These are phyloP conservation scores for Drosophila setosimentum DNA, from an alignment of 2,888 invertebrate species.

Conservation along the genomic window DNA sequence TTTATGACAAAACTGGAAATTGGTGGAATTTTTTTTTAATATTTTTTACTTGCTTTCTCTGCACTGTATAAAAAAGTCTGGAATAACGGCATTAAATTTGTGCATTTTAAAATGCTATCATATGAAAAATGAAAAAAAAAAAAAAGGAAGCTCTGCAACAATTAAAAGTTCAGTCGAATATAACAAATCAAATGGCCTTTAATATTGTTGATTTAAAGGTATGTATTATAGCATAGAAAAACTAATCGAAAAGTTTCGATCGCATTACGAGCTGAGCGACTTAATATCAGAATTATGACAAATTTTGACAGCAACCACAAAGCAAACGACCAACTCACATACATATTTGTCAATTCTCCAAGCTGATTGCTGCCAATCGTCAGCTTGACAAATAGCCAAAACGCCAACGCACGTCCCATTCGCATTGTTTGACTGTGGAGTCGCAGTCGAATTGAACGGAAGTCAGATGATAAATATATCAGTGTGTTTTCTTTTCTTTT, in stretches of 20 bases:
- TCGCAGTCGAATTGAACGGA: not conserved
- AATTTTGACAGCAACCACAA: slow-evolving; percentile 54
- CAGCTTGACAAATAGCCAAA: slow-evolving; percentile 62
- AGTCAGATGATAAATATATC: slow-evolving; percentile 71
- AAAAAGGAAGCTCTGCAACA: not conserved
- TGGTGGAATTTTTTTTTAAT: slow-evolving; percentile 59
- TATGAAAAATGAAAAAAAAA: slow-evolving; percentile 5
- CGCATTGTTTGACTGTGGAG: slow-evolving; percentile 53
- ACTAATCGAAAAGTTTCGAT: slow-evolving; percentile 15
- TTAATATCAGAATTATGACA: slow-evolving; percentile 66
- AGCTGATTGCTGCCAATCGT: slow-evolving; percentile 74
- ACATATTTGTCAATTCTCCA: slow-evolving; percentile 65
- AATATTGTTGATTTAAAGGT: slow-evolving; percentile 12
- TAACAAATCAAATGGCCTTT: slow-evolving; percentile 37
- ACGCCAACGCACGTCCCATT: slow-evolving; percentile 67
- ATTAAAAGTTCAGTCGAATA: slow-evolving; percentile 4
- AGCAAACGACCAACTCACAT: slow-evolving; percentile 12
- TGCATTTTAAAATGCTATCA: slow-evolving; percentile 17
- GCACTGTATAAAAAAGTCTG: slow-evolving; percentile 4
- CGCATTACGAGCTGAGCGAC: slow-evolving; percentile 7
- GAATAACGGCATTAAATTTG: slow-evolving; percentile 18
- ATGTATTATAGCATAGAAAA: not conserved
- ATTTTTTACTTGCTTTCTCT: slow-evolving; percentile 10
- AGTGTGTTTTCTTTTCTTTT: slow-evolving; percentile 43
- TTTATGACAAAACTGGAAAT: slow-evolving; percentile 77